These are phyloP conservation scores for Heteromyza rotundicornis DNA, from an alignment of 2,888 invertebrate species.

Conservation along the genomic window DNA sequence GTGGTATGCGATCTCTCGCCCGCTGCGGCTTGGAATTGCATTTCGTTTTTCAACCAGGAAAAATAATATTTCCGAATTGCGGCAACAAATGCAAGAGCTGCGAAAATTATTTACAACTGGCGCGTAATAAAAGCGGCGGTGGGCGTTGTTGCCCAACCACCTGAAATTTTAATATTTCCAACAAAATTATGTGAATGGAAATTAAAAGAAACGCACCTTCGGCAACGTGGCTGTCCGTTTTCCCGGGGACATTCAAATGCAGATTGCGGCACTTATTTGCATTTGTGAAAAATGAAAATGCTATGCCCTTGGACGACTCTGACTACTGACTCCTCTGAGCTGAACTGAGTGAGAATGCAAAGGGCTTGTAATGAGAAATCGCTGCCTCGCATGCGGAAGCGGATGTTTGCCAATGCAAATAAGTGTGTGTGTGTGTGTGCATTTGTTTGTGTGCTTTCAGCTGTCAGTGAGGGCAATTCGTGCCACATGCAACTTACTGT, in stretches of 20 bases:
- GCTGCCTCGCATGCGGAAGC: background rate
- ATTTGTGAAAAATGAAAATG: constrained; percentile 15
- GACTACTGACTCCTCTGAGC: background rate
- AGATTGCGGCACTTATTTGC: constrained; percentile 37
- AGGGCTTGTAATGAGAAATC: background rate
- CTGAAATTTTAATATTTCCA: background rate
- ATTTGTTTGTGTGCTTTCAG: too few species aligned
- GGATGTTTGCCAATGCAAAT: background rate
- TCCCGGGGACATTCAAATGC: constrained; percentile 47
- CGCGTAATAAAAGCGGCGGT: too few species aligned
- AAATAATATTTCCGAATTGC: too few species aligned
- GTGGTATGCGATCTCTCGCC: too few species aligned
- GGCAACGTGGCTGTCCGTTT: background rate
- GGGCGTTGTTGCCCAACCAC: too few species aligned
- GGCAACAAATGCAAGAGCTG: too few species aligned
- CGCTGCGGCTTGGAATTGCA: too few species aligned
- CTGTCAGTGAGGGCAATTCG: background rate
- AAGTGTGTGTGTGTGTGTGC: background rate
- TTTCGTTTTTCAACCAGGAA: too few species aligned
- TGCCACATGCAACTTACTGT: constrained; percentile 2
- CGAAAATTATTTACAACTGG: too few species aligned
- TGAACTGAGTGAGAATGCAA: background rate
- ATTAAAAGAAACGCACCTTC: background rate
- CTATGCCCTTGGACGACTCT: background rate
- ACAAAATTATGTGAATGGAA: background rate